Evolutionary conservation across 2,888 invertebrate species (phyloP), one percentile per base, ranked within the genome.

Genomic region (Drosophila lacicola): DNA sequence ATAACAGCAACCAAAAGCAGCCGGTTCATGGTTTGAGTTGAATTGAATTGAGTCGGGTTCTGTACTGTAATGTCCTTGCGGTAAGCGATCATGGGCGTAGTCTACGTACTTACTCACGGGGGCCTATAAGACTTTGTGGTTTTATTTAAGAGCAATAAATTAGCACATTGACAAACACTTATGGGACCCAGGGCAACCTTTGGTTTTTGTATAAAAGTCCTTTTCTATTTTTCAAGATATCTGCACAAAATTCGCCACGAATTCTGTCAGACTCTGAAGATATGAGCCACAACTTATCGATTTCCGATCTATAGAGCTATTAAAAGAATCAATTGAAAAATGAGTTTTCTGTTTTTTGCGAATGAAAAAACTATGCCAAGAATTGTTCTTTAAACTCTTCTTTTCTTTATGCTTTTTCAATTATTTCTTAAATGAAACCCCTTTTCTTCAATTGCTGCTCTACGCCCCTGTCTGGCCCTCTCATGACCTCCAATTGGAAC

Each of bases 401-500:
- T 25, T 1, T 25, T 1, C 6, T 25, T 5, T 25, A 25, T 25
- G 25, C 25, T 25, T 2, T 8, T 25, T 2, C 25, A 25, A 6
- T 25, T 25, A 2, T 2, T 8, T 25, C 8, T 25, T 25, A 25
- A 0, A 39, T 39, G 14, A 4, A 5, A 29, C 0, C 21, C 37
- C 10, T 4, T 11, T 5, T n/a, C 51, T 6, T 2, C 8, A 5
- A 0, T n/a, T 6, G 37, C 25, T 33, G 3, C 9, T 19, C 45
- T 10, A 45, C 53, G 71, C 66, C 69, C 14, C 62, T 71, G 71
- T 19, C 10, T 34, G 9, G n/a, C 33, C 51, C 63, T 57, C 51
- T 17, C 49, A 49, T 70, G 74, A 82, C 70, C 83, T 80, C 86
- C 74, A 78, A 82, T 69, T 79, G 78, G 54, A 78, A 37, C 65